Percentiles rank a stretch among this genome's conserved stretches.
Conservation (phyloP, 2,113 vertebrate genomes). For the Nothocercus julius region DNA sequence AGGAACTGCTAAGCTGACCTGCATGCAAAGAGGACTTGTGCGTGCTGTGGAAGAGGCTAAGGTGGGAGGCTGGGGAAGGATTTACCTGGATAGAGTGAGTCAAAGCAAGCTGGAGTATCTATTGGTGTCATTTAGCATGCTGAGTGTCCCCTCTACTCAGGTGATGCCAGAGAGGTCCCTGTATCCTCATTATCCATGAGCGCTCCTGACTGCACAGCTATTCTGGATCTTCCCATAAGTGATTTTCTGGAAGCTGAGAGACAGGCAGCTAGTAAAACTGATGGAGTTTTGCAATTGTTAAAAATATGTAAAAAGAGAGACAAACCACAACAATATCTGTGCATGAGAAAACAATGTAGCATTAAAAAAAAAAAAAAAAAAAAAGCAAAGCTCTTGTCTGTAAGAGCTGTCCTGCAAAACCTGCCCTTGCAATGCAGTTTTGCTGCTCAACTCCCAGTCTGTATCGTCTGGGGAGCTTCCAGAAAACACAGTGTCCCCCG, state of each 20-base stretch:
- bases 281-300: not conserved
- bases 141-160: not conserved
- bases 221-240: not conserved
- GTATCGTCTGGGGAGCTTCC: not conserved
- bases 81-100: not conserved
- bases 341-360: not conserved
- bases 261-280: not conserved
- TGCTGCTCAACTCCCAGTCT: not conserved
- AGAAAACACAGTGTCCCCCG: not conserved
- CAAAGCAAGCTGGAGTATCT: not conserved
- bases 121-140: not conserved
- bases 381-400: not conserved
- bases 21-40: not conserved
- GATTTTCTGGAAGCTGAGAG: constrained; percentile 5
- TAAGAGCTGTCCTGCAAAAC: not conserved
- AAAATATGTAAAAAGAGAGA: not conserved
- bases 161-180: not conserved
- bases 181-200: not conserved
- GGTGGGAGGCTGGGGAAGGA: not conserved
- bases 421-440: not conserved
- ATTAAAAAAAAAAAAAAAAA: not conserved
- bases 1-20: not conserved
- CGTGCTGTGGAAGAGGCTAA: not conserved
- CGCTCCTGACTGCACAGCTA: not conserved
- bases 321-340: not conserved